Conservation (phyloP, 2,888 invertebrate species). For the Acleris sparsana region DNA sequence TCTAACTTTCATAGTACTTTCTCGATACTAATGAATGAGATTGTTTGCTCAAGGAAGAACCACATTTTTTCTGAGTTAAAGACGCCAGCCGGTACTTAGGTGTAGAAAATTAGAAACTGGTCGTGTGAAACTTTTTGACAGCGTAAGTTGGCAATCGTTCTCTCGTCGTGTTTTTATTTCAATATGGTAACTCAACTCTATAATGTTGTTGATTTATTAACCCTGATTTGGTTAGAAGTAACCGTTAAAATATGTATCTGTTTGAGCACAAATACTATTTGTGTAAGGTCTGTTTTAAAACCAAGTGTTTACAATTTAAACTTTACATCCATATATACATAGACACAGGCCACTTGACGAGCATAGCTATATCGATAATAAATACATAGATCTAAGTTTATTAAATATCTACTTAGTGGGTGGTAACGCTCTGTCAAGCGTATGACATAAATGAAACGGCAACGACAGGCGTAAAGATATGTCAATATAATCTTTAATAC, state of each 20-base stretch:
- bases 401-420: constrained; percentile 17
- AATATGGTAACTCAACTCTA: neutral
- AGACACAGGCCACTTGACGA: neutral
- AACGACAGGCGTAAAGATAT: constrained; percentile 14
- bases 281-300: too few species aligned
- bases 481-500: constrained; percentile 14
- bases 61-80: constrained; percentile 39
- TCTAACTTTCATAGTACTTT: constrained; percentile 61
- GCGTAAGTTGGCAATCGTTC: constrained; percentile 9
- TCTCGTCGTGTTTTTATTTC: neutral
- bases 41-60: constrained; percentile 50
- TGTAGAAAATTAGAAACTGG: constrained; percentile 34
- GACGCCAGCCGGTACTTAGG: constrained; percentile 26
- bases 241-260: neutral
- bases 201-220: neutral
- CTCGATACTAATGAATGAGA: constrained; percentile 57
- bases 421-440: constrained; percentile 11
- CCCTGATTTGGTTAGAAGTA: neutral
- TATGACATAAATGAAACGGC: constrained; percentile 10
- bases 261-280: neutral
- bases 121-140: constrained; percentile 33
- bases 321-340: too few species aligned
- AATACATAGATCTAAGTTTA: constrained; percentile 3
- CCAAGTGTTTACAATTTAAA: too few species aligned
- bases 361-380: neutral